Percentiles rank a stretch among this genome's conserved stretches.
These are phyloP conservation scores for Micoletzkya japonica DNA, from an alignment of 2,888 invertebrate genomes.

Conservation along the genomic window DNA sequence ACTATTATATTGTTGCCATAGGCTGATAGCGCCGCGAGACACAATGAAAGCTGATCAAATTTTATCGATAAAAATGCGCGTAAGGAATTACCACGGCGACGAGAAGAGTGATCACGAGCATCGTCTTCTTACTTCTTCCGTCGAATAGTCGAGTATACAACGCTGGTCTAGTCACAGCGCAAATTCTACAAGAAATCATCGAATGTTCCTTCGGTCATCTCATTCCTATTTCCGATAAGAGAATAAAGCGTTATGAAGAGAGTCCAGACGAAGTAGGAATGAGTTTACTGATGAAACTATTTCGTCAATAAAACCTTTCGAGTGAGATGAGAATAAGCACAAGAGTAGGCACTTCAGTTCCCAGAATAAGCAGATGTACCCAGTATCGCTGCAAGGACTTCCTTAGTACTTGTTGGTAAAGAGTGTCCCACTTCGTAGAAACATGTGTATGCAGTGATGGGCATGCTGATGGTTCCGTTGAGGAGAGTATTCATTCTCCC, in stretches of 20 bases:
- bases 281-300: too few species aligned
- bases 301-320: constrained; percentile 45
- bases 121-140: constrained; percentile 29
- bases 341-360: constrained; percentile 52
- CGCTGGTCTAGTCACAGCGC: constrained; percentile 34
- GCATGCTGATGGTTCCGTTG: constrained; percentile 32
- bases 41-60: constrained; percentile 2
- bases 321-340: constrained; percentile 47
- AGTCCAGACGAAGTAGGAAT: constrained; percentile 4
- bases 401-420: background rate
- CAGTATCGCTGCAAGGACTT: constrained; percentile 45
- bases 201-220: background rate
- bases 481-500: too few species aligned
- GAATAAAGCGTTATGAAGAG: background rate
- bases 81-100: constrained; percentile 2
- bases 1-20: constrained; percentile 11
- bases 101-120: background rate
- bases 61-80: background rate
- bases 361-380: constrained; percentile 48
- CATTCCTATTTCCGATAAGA: too few species aligned
- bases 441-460: constrained; percentile 42
- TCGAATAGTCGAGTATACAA: constrained; percentile 43
- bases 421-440: constrained; percentile 28
- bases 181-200: constrained; percentile 6
- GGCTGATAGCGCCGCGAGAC: background rate